A percentile compares a stretch with the other conserved stretches of the same genome.
These are phyloP conservation scores for Heterohyrax brucei DNA, from an alignment of 2,797 vertebrate genomes.

Conservation along the genomic window DNA sequence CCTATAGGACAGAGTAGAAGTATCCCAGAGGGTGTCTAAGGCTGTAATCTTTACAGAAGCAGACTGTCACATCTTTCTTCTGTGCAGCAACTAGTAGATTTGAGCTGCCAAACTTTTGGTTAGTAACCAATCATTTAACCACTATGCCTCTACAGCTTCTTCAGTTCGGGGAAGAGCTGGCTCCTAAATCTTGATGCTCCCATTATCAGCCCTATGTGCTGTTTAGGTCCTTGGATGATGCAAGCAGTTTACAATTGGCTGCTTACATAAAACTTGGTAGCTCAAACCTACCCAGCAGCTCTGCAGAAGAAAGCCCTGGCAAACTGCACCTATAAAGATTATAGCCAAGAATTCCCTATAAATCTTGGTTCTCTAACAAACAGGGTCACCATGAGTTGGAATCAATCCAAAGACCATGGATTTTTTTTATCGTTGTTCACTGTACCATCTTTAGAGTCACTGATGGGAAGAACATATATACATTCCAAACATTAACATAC, in stretches of 20 bases:
- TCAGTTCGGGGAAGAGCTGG: not conserved
- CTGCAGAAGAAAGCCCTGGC: too few species aligned
- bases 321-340: too few species aligned
- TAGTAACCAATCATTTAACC: not conserved
- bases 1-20: too few species aligned
- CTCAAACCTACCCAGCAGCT: not conserved
- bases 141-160: not conserved
- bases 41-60: not conserved
- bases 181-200: not conserved
- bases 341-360: too few species aligned
- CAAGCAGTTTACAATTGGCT: not conserved
- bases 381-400: too few species aligned
- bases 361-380: too few species aligned
- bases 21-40: too few species aligned
- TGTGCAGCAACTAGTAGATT: not conserved
- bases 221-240: not conserved
- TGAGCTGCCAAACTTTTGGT: not conserved
- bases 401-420: too few species aligned
- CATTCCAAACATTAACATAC: constrained; percentile 34
- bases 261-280: not conserved
- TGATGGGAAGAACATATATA: too few species aligned
- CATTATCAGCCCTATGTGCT: not conserved
- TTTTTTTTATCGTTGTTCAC: not conserved
- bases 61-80: not conserved
- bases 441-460: not conserved